Evolutionary conservation across 2,888 invertebrate genomes (phyloP), one percentile per base, ranked within the genome.

Genomic region (Xestobium rufovillosum): DNA sequence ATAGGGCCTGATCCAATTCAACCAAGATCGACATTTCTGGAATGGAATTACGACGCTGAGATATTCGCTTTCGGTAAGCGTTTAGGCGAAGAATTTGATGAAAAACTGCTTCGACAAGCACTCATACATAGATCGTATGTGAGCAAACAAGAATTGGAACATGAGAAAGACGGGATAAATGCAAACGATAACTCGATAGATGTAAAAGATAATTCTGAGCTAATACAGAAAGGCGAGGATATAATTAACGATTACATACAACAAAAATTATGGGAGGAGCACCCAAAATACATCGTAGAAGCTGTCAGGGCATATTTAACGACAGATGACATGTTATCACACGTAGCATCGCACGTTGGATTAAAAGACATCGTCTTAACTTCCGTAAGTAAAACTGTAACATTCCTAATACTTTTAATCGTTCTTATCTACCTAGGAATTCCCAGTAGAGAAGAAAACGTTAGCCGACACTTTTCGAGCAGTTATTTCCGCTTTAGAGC

Each of bases 21-120:
- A 39, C 68, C 67, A 1, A 67, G 88, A 43, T 80, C 77, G 14
- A 70, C 72, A 4, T 85, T 71, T 56, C 49, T 81, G n/a, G 86
- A 84, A 55, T 90, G 94, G 94, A 94, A 91, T 59, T 78, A 86
- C 50, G 78, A 83, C 50, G 77, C 88, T 0, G 94, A 95, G 67
- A 45, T 95, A 2, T 92, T 72, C 67, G 87, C 94, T 0, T 95
- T 95, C 69, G 83, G 82, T 6, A 80, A 82, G 55, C 72, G 96
- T 14, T 67, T 95, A 10, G 77, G 81, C 14, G 96, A 96, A 68
- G 75, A 84, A 3, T 88, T 96, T 55, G 71, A 87, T 41, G 65
- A 72, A 0, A 68, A 75, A 12, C 60, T 83, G 10, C 63, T 96
- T 15, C 72, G 80, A 36, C 73, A 73, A 53, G 91, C 92, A 1